Evolutionary conservation across 2,888 invertebrate species (phyloP).

Genomic region (Strigamia crassipes): DNA sequence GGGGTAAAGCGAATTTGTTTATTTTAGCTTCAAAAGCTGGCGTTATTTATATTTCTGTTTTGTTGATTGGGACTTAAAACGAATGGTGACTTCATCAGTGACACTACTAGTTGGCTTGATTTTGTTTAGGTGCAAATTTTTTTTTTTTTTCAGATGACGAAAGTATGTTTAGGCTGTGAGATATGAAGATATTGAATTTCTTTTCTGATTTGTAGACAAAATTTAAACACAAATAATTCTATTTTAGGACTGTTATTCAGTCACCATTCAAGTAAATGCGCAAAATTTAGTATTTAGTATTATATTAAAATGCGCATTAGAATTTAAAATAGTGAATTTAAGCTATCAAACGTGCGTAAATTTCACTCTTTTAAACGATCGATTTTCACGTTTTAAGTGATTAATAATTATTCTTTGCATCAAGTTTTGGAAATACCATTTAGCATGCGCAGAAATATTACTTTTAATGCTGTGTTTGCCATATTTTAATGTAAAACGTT

Average conservation of each 20-base stretch:
- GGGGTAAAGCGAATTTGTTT: neutral
- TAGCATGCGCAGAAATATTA: neutral
- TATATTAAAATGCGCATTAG: neutral
- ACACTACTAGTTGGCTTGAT: slow-evolving; percentile 17
- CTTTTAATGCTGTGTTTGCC: neutral
- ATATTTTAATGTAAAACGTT: too few species aligned
- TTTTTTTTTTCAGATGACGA: slow-evolving; percentile 21
- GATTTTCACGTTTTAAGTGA: too few species aligned
- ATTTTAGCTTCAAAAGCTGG: neutral
- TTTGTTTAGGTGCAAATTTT: neutral
- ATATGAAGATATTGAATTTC: neutral
- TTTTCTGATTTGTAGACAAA: slow-evolving; percentile 22
- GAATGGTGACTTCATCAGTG: slow-evolving; percentile 17
- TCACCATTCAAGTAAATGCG: neutral
- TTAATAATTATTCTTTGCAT: too few species aligned
- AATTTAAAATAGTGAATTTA: too few species aligned
- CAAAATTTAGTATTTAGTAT: neutral
- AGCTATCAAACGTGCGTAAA: too few species aligned
- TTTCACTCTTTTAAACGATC: too few species aligned
- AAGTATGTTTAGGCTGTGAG: neutral
- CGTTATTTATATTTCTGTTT: neutral
- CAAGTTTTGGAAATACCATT: neutral
- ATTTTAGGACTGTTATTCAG: neutral
- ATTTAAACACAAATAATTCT: neutral
- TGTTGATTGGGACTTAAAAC: neutral